Conservation (phyloP, 1,140 invertebrate species). For the Diorhabda sublineata region DNA sequence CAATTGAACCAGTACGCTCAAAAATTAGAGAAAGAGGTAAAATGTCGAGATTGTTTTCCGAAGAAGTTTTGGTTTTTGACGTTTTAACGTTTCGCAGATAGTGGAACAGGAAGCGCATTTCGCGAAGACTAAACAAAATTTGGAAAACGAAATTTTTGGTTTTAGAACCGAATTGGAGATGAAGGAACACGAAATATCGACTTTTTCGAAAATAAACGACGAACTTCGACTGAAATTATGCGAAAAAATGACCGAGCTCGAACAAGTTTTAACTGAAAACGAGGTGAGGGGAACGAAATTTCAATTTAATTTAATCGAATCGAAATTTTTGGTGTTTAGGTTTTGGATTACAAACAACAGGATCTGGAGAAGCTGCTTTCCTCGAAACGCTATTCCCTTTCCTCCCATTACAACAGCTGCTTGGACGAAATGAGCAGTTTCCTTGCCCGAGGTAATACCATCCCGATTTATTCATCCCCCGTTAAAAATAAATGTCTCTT, state of each 20-base stretch:
- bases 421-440: neutral
- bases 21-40: slow-evolving; percentile 30
- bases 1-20: slow-evolving; percentile 18
- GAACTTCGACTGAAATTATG: slow-evolving; percentile 19
- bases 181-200: slow-evolving; percentile 22
- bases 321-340: slow-evolving; percentile 4
- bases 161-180: slow-evolving; percentile 22
- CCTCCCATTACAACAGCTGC: slow-evolving; percentile 6
- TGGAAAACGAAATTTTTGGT: slow-evolving; percentile 22
- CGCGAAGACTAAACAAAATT: slow-evolving; percentile 18
- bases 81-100: slow-evolving; percentile 24
- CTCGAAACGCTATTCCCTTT: slow-evolving; percentile 6
- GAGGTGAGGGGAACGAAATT: slow-evolving; percentile 15
- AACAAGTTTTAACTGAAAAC: slow-evolving; percentile 23
- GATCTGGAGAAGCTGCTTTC: slow-evolving; percentile 18
- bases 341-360: slow-evolving; percentile 19
- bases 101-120: slow-evolving; percentile 22
- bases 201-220: slow-evolving; percentile 17
- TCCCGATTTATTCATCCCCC: slow-evolving; percentile 17
- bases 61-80: too few species aligned
- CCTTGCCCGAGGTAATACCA: slow-evolving; percentile 10
- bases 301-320: too few species aligned
- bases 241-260: slow-evolving; percentile 20
- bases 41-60: neutral
- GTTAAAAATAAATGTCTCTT: neutral